Evolutionary conservation across 2,888 invertebrate species (phyloP).

Genomic region (Tachina lurida): DNA sequence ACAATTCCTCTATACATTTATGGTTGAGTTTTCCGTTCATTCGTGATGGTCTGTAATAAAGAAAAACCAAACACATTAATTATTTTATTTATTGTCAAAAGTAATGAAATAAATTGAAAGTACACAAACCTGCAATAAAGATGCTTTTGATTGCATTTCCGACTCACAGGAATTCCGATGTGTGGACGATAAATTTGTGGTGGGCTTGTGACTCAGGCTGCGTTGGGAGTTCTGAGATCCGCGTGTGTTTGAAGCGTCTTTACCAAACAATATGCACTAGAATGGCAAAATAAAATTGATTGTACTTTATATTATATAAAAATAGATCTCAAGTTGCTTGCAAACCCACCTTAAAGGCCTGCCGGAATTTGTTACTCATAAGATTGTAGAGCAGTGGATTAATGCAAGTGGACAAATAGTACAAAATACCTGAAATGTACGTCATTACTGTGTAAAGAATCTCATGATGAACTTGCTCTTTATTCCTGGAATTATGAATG

Average conservation of each 20-base stretch:
- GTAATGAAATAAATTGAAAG: neutral
- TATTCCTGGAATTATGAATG: neutral
- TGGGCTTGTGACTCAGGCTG: constrained; percentile 76
- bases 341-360: constrained; percentile 91
- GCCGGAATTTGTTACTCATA: constrained; percentile 96
- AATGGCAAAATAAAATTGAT: constrained; percentile 72
- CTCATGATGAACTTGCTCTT: constrained; percentile 73
- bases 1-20: constrained; percentile 68
- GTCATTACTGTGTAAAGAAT: constrained; percentile 82
- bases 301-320: neutral
- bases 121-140: constrained; percentile 82
- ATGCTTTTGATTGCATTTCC: constrained; percentile 83
- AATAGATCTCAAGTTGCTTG: neutral
- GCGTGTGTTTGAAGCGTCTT: constrained; percentile 82
- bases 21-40: constrained; percentile 78
- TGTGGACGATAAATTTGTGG: constrained; percentile 80
- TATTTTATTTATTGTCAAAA: neutral
- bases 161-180: constrained; percentile 84
- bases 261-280: constrained; percentile 79
- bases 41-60: constrained; percentile 80
- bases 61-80: neutral
- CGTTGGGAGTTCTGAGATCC: constrained; percentile 75
- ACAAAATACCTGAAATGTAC: constrained; percentile 93
- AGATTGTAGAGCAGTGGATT: constrained; percentile 97
- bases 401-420: constrained; percentile 95